phyloP scores from a whole-genome alignment of 2,888 invertebrate species.

The Phortica okadai region DNA sequence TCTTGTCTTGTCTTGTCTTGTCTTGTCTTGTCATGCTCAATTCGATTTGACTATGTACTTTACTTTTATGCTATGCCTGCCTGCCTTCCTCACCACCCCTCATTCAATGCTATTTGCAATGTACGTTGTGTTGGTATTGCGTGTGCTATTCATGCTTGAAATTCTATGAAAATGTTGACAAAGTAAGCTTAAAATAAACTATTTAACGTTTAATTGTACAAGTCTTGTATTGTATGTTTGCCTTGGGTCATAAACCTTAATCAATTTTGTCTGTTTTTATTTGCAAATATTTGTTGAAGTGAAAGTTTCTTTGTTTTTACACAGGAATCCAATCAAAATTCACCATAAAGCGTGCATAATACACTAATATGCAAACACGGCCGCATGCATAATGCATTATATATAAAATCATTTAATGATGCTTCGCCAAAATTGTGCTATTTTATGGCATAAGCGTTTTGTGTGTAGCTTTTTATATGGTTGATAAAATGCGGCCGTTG shows the following conservation, averaged over 20 bases:
- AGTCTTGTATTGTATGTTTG: background rate
- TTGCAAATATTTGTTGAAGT: background rate
- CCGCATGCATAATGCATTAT: background rate
- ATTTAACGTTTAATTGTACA: conserved; percentile 1
- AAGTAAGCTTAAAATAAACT: conserved; percentile 9
- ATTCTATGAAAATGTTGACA: background rate
- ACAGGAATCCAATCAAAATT: background rate
- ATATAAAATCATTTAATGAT: background rate
- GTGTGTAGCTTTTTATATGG: no score
- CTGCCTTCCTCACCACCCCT: no score
- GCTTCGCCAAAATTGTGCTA: background rate
- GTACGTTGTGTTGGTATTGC: background rate
- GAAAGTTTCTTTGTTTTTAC: background rate
- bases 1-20: background rate
- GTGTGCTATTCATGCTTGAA: background rate
- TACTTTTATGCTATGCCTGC: background rate
- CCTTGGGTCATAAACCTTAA: background rate
- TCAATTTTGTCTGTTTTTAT: background rate
- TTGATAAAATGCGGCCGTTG: no score
- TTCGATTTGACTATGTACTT: background rate
- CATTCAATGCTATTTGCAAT: no score
- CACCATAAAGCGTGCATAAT: background rate
- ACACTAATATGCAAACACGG: background rate
- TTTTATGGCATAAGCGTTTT: background rate
- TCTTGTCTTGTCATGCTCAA: background rate